Percentiles rank a stretch among this genome's conserved stretches.
phyloP scores from a whole-genome alignment of 2,888 invertebrate species.

The Drosophila acutilabella region DNA sequence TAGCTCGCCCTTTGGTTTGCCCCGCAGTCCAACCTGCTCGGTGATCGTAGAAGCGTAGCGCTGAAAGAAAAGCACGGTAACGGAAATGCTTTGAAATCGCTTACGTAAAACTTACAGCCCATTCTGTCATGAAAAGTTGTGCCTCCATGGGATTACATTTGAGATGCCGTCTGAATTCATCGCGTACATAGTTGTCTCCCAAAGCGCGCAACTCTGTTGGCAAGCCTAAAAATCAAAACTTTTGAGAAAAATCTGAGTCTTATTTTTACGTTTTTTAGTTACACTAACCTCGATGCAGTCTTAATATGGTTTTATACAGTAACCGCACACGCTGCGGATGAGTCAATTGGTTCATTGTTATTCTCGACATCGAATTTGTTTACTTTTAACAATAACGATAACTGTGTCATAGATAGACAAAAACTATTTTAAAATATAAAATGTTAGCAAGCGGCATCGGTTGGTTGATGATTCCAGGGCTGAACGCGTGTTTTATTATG shows the following conservation, averaged over 20 bases:
- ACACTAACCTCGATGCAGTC: conserved; percentile 88
- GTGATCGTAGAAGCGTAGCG: conserved; percentile 91
- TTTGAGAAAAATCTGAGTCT: not conserved
- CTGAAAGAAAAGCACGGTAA: conserved; percentile 85
- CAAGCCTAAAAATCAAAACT: conserved; percentile 85
- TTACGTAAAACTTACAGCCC: conserved; percentile 89
- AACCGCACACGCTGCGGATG: conserved; percentile 89
- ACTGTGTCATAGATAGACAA: not conserved
- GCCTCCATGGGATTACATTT: conserved; percentile 90
- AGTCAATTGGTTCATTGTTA: conserved; percentile 75
- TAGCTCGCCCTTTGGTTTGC: conserved; percentile 87
- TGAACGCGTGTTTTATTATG: not conserved
- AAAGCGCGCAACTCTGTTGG: conserved; percentile 89
- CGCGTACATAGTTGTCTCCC: conserved; percentile 91
- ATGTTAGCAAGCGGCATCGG: conserved; percentile 13
- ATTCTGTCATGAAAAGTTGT: conserved; percentile 92
- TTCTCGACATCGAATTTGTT: conserved; percentile 73
- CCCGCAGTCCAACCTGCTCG: conserved; percentile 90
- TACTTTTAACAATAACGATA: conserved; percentile 3
- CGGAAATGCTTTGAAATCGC: conserved; percentile 4
- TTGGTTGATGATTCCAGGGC: conserved; percentile 24
- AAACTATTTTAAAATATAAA: conserved; percentile 5
- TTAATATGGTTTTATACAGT: conserved; percentile 92
- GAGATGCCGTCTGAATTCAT: conserved; percentile 95
- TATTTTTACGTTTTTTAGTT: conserved; percentile 6